Conservation (phyloP, 2,797 vertebrate species). For the Aeoliscus strigatus region DNA sequence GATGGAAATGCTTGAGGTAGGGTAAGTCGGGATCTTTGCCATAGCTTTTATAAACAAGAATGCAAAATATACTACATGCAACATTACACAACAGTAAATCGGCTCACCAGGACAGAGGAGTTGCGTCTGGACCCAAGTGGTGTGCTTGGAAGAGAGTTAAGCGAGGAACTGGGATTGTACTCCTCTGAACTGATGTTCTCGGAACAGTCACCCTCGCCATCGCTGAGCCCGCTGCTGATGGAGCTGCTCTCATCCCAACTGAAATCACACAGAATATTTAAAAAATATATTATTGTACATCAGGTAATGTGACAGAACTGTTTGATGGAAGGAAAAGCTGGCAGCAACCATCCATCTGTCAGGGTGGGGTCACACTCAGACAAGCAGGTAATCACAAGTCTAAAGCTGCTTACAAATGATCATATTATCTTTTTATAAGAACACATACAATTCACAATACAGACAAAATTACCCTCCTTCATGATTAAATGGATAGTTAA, state of each 20-base stretch:
- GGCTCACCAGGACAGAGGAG: conserved; percentile 87
- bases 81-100: conserved; percentile 5
- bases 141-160: conserved; percentile 92
- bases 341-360: conserved; percentile 43
- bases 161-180: conserved; percentile 94
- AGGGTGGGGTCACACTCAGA: conserved; percentile 39
- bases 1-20: conserved; percentile 8
- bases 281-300: conserved; percentile 1
- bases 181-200: conserved; percentile 98
- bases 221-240: conserved; percentile 97
- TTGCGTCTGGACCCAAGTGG: conserved; percentile 89
- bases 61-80: conserved; percentile 6
- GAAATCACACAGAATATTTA: conserved; percentile 37
- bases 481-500: conserved; percentile 11
- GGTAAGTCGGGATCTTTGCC: conserved; percentile 11
- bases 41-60: conserved; percentile 10
- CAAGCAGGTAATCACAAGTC: conserved; percentile 49
- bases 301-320: conserved; percentile 1
- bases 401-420: conserved; percentile 36
- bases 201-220: conserved; percentile 79
- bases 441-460: too few relatives aligned
- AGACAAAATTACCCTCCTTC: conserved; percentile 2
- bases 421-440: too few relatives aligned
- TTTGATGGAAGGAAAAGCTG: conserved; percentile 10
- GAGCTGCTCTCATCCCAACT: conserved; percentile 99